These are phyloP conservation scores for Oryctes rhinoceros DNA, from an alignment of 1,140 invertebrate species.

Conservation along the genomic window DNA sequence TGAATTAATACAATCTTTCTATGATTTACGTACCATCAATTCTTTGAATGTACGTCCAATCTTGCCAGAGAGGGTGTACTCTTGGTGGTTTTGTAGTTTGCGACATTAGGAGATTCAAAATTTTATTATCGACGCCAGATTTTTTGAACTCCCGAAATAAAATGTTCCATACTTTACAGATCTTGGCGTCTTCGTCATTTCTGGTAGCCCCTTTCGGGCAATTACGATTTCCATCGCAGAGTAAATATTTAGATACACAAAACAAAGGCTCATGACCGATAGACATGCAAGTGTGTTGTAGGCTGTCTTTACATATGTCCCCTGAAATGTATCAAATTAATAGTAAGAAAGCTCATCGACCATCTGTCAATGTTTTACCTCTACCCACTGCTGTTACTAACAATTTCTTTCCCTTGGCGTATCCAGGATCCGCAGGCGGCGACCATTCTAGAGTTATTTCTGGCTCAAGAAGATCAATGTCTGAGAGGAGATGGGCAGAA, in stretches of 20 bases:
- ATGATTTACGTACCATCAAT: slow-evolving; percentile 40
- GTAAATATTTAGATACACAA: slow-evolving; percentile 68
- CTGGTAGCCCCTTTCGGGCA: slow-evolving; percentile 66
- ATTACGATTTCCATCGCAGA: slow-evolving; percentile 69
- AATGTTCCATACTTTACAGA: slow-evolving; percentile 57
- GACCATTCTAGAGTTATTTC: slow-evolving; percentile 53
- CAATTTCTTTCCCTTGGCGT: slow-evolving; percentile 49
- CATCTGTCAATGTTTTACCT: slow-evolving; percentile 44
- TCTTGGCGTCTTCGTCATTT: slow-evolving; percentile 63
- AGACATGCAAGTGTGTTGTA: slow-evolving; percentile 55
- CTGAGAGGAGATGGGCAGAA: slow-evolving; percentile 47
- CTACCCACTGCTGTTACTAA: slow-evolving; percentile 55
- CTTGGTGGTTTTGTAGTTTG: slow-evolving; percentile 38
- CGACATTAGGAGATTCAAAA: slow-evolving; percentile 4
- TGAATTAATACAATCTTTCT: background rate
- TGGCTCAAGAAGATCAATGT: slow-evolving; percentile 51
- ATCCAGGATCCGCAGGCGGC: slow-evolving; percentile 46
- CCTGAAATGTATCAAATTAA: slow-evolving; percentile 26
- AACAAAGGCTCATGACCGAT: slow-evolving; percentile 61
- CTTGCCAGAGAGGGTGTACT: slow-evolving; percentile 41
- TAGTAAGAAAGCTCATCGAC: background rate
- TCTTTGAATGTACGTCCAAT: slow-evolving; percentile 42
- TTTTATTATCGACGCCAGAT: slow-evolving; percentile 30
- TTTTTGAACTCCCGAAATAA: slow-evolving; percentile 36
- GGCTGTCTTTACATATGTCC: slow-evolving; percentile 49